A percentile compares a stretch with the other conserved stretches of the same genome.
These are phyloP conservation scores for Amblyraja radiata DNA, from an alignment of 2,797 vertebrate genomes.

Conservation along the genomic window DNA sequence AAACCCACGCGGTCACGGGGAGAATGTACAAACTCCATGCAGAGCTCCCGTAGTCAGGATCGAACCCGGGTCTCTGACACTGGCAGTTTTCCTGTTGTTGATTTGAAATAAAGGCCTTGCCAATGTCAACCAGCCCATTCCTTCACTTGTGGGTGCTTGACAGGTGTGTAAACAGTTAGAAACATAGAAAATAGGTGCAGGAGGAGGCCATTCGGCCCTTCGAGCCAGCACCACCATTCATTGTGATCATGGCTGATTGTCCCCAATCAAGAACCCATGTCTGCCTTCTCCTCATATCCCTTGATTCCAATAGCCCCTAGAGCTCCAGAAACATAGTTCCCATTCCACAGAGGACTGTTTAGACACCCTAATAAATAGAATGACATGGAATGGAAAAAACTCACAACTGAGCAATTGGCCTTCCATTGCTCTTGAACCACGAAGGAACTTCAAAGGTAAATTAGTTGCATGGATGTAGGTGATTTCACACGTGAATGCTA, in stretches of 20 bases:
- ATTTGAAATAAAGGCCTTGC: background rate
- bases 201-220: no score
- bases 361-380: background rate
- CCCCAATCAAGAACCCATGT: no score
- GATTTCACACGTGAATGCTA: conserved; percentile 6
- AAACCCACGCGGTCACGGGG: no score
- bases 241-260: no score
- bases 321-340: background rate
- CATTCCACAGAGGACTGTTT: background rate
- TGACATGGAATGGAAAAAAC: background rate
- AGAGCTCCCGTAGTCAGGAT: no score
- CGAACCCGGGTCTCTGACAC: no score
- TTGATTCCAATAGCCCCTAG: no score
- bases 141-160: background rate
- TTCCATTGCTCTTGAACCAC: background rate
- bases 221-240: no score
- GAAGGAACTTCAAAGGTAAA: background rate
- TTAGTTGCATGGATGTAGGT: background rate
- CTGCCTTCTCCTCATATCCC: no score
- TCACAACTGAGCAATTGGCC: background rate
- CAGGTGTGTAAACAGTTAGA: no score
- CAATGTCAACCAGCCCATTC: background rate
- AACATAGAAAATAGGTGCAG: no score
- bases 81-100: background rate
- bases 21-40: no score